Evolutionary conservation across 2,113 vertebrate genomes (phyloP), one percentile per base, ranked within the genome.

Genomic region (Corvus moneduloides): DNA sequence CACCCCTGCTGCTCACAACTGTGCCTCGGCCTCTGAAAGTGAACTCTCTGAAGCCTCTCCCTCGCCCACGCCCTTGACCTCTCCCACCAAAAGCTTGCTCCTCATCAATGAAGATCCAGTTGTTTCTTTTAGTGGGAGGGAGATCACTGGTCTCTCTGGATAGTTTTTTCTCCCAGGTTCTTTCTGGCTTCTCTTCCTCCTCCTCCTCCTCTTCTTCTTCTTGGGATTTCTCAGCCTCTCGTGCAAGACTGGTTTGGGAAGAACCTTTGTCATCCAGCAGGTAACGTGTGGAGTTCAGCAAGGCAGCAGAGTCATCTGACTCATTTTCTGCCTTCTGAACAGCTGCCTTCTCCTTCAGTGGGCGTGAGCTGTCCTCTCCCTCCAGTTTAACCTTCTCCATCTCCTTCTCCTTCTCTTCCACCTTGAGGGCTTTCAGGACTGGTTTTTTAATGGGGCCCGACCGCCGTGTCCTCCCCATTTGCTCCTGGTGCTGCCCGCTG

Each of bases 21-120:
- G 88, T 41, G 13, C 98, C 97, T 81, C 98, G 98, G 16, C 99
- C 99, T 14, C 99, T 97, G 52, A 99, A 99, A 44, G 96, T 97
- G 77, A 99, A 99, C 54, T 99, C 99, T 78, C 99, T 95, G 94
- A 99, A 99, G 41, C 99, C 98, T 12, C 99, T 97, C 21, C 99
- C 98, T 2, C 99, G 98, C 13, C 99, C 98, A 43, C 99, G 98
- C 18, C 98, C 98, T 14, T 98, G 98, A n/a, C 98, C 98, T 79
- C 99, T 97, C 20, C 98, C 98, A 41, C 99, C 99, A 3, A 99
- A 99, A 21, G 99, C 99, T 79, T 99, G 99, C 9, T 99, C 99
- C 97, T 99, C 99, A 14, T 99, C 99, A 2, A 99, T 99, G 64
- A 99, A 99, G 88, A 99, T 99, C 99, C 99, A 99, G 97, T 99